Evolutionary conservation across 2,888 invertebrate species (phyloP).

Genomic region (Hoplodrina ambigua): DNA sequence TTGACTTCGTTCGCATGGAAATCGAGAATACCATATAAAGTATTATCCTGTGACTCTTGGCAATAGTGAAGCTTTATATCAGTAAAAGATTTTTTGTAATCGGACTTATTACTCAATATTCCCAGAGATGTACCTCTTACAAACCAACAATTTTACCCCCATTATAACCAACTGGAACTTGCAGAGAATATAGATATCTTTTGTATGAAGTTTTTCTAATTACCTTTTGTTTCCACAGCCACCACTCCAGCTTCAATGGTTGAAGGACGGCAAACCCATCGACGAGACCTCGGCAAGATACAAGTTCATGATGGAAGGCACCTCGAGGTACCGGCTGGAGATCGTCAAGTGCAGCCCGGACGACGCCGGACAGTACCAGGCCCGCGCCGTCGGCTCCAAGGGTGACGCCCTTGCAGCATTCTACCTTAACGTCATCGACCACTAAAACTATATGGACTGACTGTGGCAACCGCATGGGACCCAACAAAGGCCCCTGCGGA

Average conservation of each 20-base stretch:
- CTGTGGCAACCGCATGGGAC: slow-evolving; percentile 69
- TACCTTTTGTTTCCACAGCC: slow-evolving; percentile 75
- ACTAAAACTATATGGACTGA: slow-evolving; percentile 79
- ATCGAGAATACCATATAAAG: too few relatives aligned
- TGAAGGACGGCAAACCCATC: slow-evolving; percentile 97
- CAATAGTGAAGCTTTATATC: too few relatives aligned
- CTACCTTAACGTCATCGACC: slow-evolving; percentile 94
- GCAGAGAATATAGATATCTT: too few relatives aligned
- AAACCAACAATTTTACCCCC: too few relatives aligned
- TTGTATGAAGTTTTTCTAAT: neutral
- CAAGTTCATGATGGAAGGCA: slow-evolving; percentile 95
- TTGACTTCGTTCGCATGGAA: too few relatives aligned
- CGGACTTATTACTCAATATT: too few relatives aligned
- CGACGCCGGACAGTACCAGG: slow-evolving; percentile 97
- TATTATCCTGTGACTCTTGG: too few relatives aligned
- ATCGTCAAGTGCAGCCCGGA: slow-evolving; percentile 93
- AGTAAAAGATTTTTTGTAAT: too few relatives aligned
- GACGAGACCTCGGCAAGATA: slow-evolving; percentile 94
- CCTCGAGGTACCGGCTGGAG: slow-evolving; percentile 94
- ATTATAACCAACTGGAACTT: too few relatives aligned
- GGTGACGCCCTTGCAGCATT: slow-evolving; percentile 96
- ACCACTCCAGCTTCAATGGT: slow-evolving; percentile 94
- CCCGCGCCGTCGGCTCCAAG: slow-evolving; percentile 96
- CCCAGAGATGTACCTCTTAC: too few relatives aligned
- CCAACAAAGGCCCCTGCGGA: slow-evolving; percentile 74